These are phyloP conservation scores for Drosophila simulans DNA, from an alignment of 1,140 invertebrate genomes.

Conservation along the genomic window DNA sequence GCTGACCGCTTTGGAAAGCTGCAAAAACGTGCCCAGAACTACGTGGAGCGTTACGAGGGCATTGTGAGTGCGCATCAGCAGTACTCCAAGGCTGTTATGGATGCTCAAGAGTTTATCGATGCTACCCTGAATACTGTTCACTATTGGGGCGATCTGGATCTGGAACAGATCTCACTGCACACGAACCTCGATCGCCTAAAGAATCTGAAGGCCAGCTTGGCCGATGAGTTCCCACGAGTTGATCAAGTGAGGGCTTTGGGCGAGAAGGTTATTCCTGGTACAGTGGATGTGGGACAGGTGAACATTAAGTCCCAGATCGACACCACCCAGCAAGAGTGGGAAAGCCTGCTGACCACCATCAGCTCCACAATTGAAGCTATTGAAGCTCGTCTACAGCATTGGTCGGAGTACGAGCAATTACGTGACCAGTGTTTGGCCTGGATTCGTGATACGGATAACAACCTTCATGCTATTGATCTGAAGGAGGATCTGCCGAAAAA, in stretches of 20 bases:
- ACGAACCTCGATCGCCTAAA: conserved; percentile 96
- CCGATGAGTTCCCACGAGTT: conserved; percentile 94
- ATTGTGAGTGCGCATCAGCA: conserved; percentile 97
- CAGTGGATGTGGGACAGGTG: conserved; percentile 92
- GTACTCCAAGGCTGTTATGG: conserved; percentile 95
- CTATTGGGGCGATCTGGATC: conserved; percentile 93
- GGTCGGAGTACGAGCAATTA: conserved; percentile 95
- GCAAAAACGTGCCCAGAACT: conserved; percentile 89
- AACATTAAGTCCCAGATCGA: conserved; percentile 94
- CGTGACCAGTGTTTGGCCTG: conserved; percentile 94
- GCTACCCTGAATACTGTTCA: conserved; percentile 93
- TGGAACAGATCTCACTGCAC: conserved; percentile 94
- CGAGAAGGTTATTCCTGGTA: conserved; percentile 95
- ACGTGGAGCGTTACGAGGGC: conserved; percentile 92
- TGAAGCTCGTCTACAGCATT: conserved; percentile 93
- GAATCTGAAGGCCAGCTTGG: conserved; percentile 91
- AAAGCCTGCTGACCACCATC: conserved; percentile 91
- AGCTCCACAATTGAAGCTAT: conserved; percentile 91
- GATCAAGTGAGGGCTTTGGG: conserved; percentile 91
- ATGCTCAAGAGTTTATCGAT: conserved; percentile 96
- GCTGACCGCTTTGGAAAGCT: conserved; percentile 88
- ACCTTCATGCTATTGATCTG: conserved; percentile 94
- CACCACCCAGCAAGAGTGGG: conserved; percentile 95
- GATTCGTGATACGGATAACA: conserved; percentile 94
- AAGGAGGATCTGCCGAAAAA: conserved; percentile 94